phyloP scores from a whole-genome alignment of 2,888 invertebrate species.

The Ormia ochracea region DNA sequence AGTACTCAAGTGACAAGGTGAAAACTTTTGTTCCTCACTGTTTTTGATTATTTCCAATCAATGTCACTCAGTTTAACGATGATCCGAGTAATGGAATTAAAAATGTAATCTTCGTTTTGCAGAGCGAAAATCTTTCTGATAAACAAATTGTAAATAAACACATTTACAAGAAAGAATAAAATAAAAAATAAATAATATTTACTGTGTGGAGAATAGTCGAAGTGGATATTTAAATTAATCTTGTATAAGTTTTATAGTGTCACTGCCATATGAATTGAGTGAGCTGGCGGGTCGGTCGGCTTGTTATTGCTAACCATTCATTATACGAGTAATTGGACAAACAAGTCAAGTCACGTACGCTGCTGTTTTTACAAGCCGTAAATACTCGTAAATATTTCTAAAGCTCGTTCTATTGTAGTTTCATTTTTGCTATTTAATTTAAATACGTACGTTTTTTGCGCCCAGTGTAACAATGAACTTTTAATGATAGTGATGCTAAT shows the following conservation, averaged over 20 bases:
- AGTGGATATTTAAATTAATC: constrained; percentile 52
- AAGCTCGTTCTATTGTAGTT: constrained; percentile 31
- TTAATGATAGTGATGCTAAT: constrained; percentile 14
- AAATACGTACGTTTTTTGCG: constrained; percentile 6
- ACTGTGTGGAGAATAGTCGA: constrained; percentile 2
- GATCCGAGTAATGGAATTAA: constrained; percentile 34
- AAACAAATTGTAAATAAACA: constrained; percentile 25
- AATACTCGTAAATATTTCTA: background rate
- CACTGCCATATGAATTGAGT: constrained; percentile 59
- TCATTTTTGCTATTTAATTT: background rate
- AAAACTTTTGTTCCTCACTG: background rate
- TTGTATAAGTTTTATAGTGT: constrained; percentile 53
- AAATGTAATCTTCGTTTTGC: constrained; percentile 18
- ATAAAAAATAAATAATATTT: constrained; percentile 2
- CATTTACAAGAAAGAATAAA: constrained; percentile 27
- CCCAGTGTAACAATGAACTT: constrained; percentile 39
- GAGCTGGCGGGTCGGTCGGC: constrained; percentile 19
- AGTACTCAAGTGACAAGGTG: no score
- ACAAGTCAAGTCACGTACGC: background rate
- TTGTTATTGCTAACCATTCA: constrained; percentile 5
- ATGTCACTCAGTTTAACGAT: constrained; percentile 4
- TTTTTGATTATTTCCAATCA: background rate
- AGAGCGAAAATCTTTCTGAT: background rate
- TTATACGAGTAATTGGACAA: background rate
- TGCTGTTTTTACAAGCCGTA: constrained; percentile 8